A percentile compares a stretch with the other conserved stretches of the same genome.
phyloP scores from a whole-genome alignment of 2,888 invertebrate species.

The Drosophila anomelani region DNA sequence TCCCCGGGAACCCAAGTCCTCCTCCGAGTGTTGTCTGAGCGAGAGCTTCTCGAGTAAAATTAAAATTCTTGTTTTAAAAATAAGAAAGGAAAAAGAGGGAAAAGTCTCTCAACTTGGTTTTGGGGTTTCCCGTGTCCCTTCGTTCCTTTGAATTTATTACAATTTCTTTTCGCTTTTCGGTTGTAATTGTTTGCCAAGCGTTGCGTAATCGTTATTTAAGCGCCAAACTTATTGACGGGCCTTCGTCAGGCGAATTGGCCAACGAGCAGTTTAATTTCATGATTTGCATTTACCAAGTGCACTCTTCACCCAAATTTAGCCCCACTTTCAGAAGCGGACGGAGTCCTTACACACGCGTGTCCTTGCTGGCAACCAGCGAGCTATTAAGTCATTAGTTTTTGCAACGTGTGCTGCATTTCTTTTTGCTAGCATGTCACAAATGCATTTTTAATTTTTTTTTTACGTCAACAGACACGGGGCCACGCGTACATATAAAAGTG shows the following conservation, averaged over 20 bases:
- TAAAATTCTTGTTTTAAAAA: constrained; percentile 71
- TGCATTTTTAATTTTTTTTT: constrained; percentile 50
- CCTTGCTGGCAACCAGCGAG: constrained; percentile 52
- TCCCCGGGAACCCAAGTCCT: constrained; percentile 6
- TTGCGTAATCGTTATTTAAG: constrained; percentile 70
- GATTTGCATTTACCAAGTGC: constrained; percentile 42
- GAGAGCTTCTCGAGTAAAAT: constrained; percentile 71
- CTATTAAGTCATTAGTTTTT: constrained; percentile 82
- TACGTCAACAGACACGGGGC: constrained; percentile 27
- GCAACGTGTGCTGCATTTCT: constrained; percentile 60
- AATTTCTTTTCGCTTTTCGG: constrained; percentile 46
- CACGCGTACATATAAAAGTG: constrained; percentile 10
- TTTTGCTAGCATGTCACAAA: constrained; percentile 62
- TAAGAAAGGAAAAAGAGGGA: constrained; percentile 36
- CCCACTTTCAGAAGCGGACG: constrained; percentile 1
- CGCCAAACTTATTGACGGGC: constrained; percentile 68
- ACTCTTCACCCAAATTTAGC: constrained; percentile 35
- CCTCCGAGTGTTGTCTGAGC: constrained; percentile 15
- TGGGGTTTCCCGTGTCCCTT: constrained; percentile 38
- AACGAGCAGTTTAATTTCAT: constrained; percentile 25
- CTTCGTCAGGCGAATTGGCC: constrained; percentile 48
- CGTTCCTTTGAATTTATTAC: constrained; percentile 24
- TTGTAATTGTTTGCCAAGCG: constrained; percentile 74
- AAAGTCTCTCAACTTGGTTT: constrained; percentile 37
- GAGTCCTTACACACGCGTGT: constrained; percentile 12